Conservation (phyloP, 2,888 invertebrate genomes). For the Sussaba pulchella region DNA sequence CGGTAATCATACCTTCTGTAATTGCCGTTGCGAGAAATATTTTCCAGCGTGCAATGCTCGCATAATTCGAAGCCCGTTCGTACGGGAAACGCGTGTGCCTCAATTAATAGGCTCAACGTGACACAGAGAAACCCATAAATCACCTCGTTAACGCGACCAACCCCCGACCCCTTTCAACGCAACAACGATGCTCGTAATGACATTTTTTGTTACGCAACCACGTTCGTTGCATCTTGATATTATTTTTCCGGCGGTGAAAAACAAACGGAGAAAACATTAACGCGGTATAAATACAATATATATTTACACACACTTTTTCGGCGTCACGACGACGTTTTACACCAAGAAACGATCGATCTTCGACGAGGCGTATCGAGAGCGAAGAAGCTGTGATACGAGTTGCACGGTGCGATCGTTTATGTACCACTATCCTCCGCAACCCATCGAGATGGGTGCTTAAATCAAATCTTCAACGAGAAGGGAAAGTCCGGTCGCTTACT, state of each 20-base stretch:
- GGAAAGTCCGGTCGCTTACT: slow-evolving; percentile 51
- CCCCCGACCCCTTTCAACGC: slow-evolving; percentile 33
- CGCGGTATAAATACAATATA: no score
- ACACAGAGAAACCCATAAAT: slow-evolving; percentile 61
- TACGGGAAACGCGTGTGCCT: not conserved
- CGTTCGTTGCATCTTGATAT: not conserved
- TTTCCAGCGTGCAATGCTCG: not conserved
- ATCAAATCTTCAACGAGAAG: slow-evolving; percentile 63
- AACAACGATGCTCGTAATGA: slow-evolving; percentile 58
- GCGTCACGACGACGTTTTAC: slow-evolving; percentile 50
- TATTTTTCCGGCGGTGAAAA: slow-evolving; percentile 2
- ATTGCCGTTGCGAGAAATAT: slow-evolving; percentile 1
- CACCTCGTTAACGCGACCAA: slow-evolving; percentile 44
- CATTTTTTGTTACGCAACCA: slow-evolving; percentile 43
- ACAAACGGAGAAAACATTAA: slow-evolving; percentile 5
- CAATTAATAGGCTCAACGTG: no score
- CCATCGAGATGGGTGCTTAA: slow-evolving; percentile 49
- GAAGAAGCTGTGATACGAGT: slow-evolving; percentile 39
- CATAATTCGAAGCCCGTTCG: not conserved
- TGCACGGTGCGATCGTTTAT: slow-evolving; percentile 5
- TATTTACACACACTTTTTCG: not conserved
- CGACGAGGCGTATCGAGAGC: slow-evolving; percentile 59
- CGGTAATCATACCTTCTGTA: slow-evolving; percentile 7
- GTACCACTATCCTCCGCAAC: slow-evolving; percentile 45
- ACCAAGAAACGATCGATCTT: slow-evolving; percentile 57